Conservation (phyloP, 2,888 invertebrate genomes). For the Erebia aethiops region DNA sequence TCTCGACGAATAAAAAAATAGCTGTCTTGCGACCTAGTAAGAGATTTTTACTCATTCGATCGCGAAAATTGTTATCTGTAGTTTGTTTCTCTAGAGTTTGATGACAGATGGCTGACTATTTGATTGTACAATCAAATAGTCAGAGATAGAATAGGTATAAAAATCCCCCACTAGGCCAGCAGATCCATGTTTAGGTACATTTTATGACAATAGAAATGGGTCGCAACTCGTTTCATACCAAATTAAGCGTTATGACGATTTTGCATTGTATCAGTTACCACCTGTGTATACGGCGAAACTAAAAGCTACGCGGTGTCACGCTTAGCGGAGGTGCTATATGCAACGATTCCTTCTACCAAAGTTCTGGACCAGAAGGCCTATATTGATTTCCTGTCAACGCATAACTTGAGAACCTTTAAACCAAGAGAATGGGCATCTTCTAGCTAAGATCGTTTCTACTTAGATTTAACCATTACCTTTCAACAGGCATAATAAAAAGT, state of each 20-base stretch:
- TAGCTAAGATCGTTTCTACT: neutral
- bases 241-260: slow-evolving; percentile 65
- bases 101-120: too few relatives aligned
- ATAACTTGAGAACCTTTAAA: neutral
- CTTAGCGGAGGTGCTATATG: neutral
- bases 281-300: slow-evolving; percentile 63
- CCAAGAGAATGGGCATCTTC: neutral
- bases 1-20: too few relatives aligned
- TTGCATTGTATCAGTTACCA: slow-evolving; percentile 56
- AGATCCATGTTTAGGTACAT: neutral
- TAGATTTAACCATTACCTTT: neutral
- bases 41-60: too few relatives aligned
- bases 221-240: slow-evolving; percentile 45
- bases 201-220: slow-evolving; percentile 47
- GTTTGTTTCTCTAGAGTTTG: too few relatives aligned
- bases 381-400: neutral
- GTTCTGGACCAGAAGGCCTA: neutral
- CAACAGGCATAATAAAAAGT: neutral
- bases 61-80: too few relatives aligned
- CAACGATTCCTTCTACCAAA: neutral
- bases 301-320: slow-evolving; percentile 25
- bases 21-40: too few relatives aligned
- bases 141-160: neutral
- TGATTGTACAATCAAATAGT: too few relatives aligned
- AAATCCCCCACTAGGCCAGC: neutral